These are phyloP conservation scores for Venustaconcha ellipsiformis DNA, from an alignment of 1,140 invertebrate species.

Conservation along the genomic window DNA sequence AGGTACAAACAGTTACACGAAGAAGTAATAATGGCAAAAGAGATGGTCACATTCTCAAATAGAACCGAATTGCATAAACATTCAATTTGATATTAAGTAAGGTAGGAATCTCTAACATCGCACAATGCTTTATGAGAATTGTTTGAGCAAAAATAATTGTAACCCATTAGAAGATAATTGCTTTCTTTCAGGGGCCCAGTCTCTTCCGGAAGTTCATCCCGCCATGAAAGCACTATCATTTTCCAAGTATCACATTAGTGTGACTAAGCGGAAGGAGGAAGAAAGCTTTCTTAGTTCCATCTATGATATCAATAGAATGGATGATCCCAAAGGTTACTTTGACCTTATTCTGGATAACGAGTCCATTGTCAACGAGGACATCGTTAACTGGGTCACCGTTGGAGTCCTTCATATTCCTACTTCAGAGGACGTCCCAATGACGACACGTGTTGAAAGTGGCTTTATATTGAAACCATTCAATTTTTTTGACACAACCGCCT, in stretches of 20 bases:
- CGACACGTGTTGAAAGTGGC: conserved; percentile 9
- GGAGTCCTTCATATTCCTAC: conserved; percentile 29
- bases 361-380: conserved; percentile 19
- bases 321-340: background rate
- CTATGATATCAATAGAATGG: conserved; percentile 33
- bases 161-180: too few relatives aligned
- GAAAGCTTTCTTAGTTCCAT: conserved; percentile 27
- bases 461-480: conserved; percentile 35
- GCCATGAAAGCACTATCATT: conserved; percentile 7
- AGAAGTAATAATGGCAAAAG: too few relatives aligned
- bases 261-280: conserved; percentile 21
- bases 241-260: conserved; percentile 7
- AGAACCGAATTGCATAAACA: too few relatives aligned
- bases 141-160: too few relatives aligned
- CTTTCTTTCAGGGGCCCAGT: too few relatives aligned
- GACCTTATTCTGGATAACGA: conserved; percentile 20
- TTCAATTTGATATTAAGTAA: too few relatives aligned
- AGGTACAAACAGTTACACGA: too few relatives aligned
- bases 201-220: conserved; percentile 5
- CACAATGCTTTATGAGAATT: too few relatives aligned
- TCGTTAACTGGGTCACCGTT: conserved; percentile 26
- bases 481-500: conserved; percentile 26
- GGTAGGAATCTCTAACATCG: too few relatives aligned
- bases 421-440: conserved; percentile 34
- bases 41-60: too few relatives aligned